phyloP scores from a whole-genome alignment of 37 sponge, comb jelly and placozoan genomes.

The Amphimedon queenslandica region DNA sequence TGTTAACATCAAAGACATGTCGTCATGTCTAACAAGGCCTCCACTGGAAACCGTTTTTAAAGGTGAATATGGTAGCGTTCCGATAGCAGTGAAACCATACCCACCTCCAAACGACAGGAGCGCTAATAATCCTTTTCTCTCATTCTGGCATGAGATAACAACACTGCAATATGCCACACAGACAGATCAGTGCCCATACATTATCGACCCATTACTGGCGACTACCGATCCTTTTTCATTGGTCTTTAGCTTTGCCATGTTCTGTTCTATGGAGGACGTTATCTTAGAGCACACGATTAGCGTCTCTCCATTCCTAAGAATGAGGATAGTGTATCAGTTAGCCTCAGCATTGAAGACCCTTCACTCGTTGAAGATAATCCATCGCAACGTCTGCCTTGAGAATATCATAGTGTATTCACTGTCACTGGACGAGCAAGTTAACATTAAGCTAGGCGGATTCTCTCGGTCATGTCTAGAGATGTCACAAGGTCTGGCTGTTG shows the following conservation, averaged over 20 bases:
- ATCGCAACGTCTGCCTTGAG: constrained; percentile 52
- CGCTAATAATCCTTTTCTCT: constrained; percentile 1
- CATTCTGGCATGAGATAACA: constrained; percentile 34
- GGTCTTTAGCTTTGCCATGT: constrained; percentile 50
- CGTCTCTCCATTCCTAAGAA: constrained; percentile 19
- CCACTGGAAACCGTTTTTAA: constrained; percentile 48
- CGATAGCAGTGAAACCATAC: constrained; percentile 48
- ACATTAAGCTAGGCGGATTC: constrained; percentile 57
- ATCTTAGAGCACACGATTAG: constrained; percentile 9
- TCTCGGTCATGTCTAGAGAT: constrained; percentile 35
- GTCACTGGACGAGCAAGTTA: constrained; percentile 20
- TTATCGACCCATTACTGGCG: constrained; percentile 24
- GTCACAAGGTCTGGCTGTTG: constrained; percentile 24
- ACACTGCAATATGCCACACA: constrained; percentile 7
- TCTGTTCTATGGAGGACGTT: constrained; percentile 52
- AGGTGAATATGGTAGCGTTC: constrained; percentile 10
- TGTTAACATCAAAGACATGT: constrained; percentile 41
- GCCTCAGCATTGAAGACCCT: constrained; percentile 37
- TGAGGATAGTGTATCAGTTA: constrained; percentile 58
- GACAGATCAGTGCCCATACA: constrained; percentile 10
- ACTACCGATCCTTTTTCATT: constrained; percentile 37
- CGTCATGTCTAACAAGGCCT: constrained; percentile 32
- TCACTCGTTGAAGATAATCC: constrained; percentile 40
- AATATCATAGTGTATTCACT: constrained; percentile 55
- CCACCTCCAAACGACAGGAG: constrained; percentile 14